Base-by-base conservation (phyloP, 1,140 invertebrate genomes). In the Drosophila lini region DNA sequence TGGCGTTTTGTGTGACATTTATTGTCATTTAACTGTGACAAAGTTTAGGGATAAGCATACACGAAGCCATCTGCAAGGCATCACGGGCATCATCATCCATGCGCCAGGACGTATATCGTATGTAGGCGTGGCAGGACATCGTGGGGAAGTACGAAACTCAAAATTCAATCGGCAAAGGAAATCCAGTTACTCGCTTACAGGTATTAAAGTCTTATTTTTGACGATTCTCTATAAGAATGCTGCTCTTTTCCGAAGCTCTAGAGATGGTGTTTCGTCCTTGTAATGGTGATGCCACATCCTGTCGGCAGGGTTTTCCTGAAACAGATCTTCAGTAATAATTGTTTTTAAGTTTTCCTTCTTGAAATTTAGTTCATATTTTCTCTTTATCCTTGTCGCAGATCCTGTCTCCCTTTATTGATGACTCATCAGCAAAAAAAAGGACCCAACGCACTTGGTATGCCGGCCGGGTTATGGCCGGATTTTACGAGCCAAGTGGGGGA, bases 21-120 rank as follows among this genome's bases (percentile, higher is more conserved):
- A 88, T 88, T 88, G 83, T 88, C 85, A 88, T 89, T 88, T 89
- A 89, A 88, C 84, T 89, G 83, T 89, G 84, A 88, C 80, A 88
- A 88, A 88, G 80, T 88, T 88, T 83, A 73, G 76, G 81, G 81
- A 84, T 85, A 85, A 85, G 78, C 81, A 85, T 67, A 67, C 81
- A 78, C 22, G 36, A 36, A 70, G 36, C 36, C 68, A 71, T 57
- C 53, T 70, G 68, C 11, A 41, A 56, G 52, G 22, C 41, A 45
- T 58, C 68, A 58, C 58, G 22, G 32, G 34, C 34, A 40, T 15
- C 45, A 22, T 60, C 31, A 50, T 16, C 32, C 22, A 10, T 34
- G 36, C 34, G 7, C 13, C 9, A 22, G 60, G 22, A 10, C 3
- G 25, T 28, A 19, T 19, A 22, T 22, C 22, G 22, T 3, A 28